Conservation (phyloP, 2,113 vertebrate species). For the Tetraodon nigroviridis region DNA sequence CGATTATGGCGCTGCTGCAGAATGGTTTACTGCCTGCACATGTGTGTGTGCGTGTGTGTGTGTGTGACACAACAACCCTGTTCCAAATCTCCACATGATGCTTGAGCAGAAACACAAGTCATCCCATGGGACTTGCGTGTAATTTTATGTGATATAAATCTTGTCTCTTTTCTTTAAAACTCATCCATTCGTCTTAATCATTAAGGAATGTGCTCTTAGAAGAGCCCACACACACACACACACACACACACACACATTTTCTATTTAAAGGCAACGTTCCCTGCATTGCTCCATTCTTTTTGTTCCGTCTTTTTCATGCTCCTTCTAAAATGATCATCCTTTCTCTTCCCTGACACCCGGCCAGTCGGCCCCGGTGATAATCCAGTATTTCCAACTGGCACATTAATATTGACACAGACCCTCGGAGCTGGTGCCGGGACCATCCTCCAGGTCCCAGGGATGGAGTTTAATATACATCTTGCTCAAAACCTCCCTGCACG, state of each 20-base stretch:
- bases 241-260: conserved; percentile 17
- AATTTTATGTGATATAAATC: not conserved
- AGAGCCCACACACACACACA: not conserved
- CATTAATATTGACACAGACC: conserved; percentile 65
- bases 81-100: not conserved
- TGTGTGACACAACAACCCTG: not conserved
- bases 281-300: conserved; percentile 15
- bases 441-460: conserved; percentile 46
- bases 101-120: not conserved
- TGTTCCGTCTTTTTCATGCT: conserved; percentile 10
- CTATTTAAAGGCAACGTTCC: conserved; percentile 13
- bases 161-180: not conserved
- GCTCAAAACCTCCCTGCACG: conserved; percentile 22
- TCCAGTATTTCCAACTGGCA: conserved; percentile 62
- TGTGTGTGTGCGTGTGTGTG: too few relatives aligned
- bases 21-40: conserved; percentile 30
- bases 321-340: conserved; percentile 30
- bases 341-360: conserved; percentile 35
- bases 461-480: conserved; percentile 48
- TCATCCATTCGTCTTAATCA: too few relatives aligned
- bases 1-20: conserved; percentile 12
- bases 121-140: not conserved
- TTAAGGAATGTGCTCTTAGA: too few relatives aligned
- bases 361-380: conserved; percentile 57
- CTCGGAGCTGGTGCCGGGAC: conserved; percentile 37